Conservation (phyloP, 1,140 invertebrate genomes). For the Doryteuthis pealeii region DNA sequence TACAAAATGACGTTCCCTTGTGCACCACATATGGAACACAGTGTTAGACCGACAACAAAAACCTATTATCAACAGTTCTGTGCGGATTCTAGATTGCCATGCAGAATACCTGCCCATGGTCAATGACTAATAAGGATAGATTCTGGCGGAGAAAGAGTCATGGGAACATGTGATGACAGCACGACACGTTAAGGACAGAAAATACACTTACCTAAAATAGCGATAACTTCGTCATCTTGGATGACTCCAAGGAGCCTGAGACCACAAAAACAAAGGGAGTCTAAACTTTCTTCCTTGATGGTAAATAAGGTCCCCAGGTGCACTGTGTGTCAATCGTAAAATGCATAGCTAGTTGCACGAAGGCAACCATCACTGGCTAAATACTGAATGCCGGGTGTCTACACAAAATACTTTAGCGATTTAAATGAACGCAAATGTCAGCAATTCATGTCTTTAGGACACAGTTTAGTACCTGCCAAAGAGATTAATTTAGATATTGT, state of each 20-base stretch:
- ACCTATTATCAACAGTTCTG: too few species aligned
- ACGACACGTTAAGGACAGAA: too few species aligned
- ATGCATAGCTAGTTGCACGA: constrained; percentile 96
- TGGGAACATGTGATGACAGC: constrained; percentile 1
- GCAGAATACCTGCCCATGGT: too few species aligned
- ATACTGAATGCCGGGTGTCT: constrained; percentile 98
- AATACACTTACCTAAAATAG: constrained; percentile 84
- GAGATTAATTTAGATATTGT: too few species aligned
- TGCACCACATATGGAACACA: too few species aligned
- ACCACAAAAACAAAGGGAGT: constrained; percentile 98
- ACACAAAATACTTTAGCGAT: constrained; percentile 99
- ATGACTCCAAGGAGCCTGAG: constrained; percentile 98
- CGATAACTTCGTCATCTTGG: constrained; percentile 99
- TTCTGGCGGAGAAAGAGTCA: too few species aligned
- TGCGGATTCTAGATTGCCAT: too few species aligned
- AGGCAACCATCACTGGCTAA: constrained; percentile 98
- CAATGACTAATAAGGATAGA: too few species aligned
- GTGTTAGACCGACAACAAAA: too few species aligned
- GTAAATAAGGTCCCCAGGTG: constrained; percentile 60
- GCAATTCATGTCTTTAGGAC: constrained; percentile 99
- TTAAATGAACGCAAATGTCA: constrained; percentile 99
- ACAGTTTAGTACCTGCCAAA: constrained; percentile 90
- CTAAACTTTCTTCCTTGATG: constrained; percentile 90
- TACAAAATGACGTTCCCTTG: too few species aligned
- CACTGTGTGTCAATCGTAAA: constrained; percentile 94